A percentile compares a stretch with the other conserved stretches of the same genome.
Conservation (phyloP, 1,140 invertebrate species). For the Brachionus sp. region DNA sequence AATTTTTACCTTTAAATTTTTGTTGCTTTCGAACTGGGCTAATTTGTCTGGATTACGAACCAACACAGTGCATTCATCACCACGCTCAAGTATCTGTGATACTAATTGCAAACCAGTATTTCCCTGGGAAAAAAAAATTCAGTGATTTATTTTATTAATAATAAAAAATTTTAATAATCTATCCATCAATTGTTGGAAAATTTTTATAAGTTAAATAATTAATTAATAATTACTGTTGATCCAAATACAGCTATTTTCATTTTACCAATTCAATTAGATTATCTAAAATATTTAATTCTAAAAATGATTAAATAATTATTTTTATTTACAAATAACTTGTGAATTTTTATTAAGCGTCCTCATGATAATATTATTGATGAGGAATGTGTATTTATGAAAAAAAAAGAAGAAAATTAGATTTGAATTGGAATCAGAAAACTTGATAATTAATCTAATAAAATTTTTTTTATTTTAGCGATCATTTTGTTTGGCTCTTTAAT, state of each 20-base stretch:
- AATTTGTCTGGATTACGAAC: conserved; percentile 52
- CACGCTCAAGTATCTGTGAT: conserved; percentile 52
- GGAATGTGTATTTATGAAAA: neutral
- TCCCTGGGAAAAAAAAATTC: conserved; percentile 46
- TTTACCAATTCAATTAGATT: neutral
- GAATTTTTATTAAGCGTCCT: no score
- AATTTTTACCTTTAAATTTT: conserved; percentile 22
- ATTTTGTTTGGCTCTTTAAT: no score
- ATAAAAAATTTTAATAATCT: no score
- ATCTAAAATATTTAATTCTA: neutral
- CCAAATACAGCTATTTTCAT: conserved; percentile 45
- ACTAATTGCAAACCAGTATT: conserved; percentile 55
- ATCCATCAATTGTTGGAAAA: no score
- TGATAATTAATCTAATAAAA: neutral
- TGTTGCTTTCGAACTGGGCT: neutral
- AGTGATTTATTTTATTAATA: neutral
- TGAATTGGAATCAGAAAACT: neutral
- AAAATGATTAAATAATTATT: conserved; percentile 5
- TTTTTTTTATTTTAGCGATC: neutral
- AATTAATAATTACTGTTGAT: conserved; percentile 14
- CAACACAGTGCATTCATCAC: conserved; percentile 53
- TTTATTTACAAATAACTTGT: no score
- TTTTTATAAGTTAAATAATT: no score
- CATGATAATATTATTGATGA: no score
- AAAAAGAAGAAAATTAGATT: neutral